Percentiles rank a stretch among this genome's conserved stretches.
Conservation (phyloP, 2,888 invertebrate genomes). For the Napeogenes inachia region DNA sequence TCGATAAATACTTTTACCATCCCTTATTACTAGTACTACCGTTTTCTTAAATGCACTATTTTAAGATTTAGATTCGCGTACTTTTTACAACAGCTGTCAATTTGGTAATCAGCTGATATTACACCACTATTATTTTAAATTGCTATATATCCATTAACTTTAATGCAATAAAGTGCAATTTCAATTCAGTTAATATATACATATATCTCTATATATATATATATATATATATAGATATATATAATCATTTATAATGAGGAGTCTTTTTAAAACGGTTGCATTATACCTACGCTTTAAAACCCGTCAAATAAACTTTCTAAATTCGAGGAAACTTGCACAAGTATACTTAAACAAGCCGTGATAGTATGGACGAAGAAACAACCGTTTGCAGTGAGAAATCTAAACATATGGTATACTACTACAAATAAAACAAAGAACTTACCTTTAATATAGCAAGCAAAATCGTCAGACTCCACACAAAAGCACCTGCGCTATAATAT, state of each 20-base stretch:
- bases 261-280: slow-evolving; percentile 36
- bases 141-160: too few relatives aligned
- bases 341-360: slow-evolving; percentile 27
- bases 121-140: background rate
- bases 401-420: slow-evolving; percentile 52
- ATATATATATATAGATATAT: too few relatives aligned
- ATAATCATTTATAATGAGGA: too few relatives aligned
- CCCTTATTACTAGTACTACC: background rate
- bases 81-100: slow-evolving; percentile 28
- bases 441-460: slow-evolving; percentile 65
- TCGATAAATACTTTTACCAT: slow-evolving; percentile 11
- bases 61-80: slow-evolving; percentile 27
- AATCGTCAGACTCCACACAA: slow-evolving; percentile 59
- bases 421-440: slow-evolving; percentile 48
- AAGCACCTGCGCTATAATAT: slow-evolving; percentile 75
- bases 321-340: slow-evolving; percentile 26
- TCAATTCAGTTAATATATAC: background rate
- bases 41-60: background rate
- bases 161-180: background rate
- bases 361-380: background rate
- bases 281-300: slow-evolving; percentile 34
- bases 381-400: slow-evolving; percentile 33
- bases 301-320: slow-evolving; percentile 52
- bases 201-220: too few relatives aligned
- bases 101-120: slow-evolving; percentile 24